Percentiles rank a stretch among this genome's conserved stretches.
Conservation (phyloP, 1,140 invertebrate genomes). For the Harlomillsia oculata region DNA sequence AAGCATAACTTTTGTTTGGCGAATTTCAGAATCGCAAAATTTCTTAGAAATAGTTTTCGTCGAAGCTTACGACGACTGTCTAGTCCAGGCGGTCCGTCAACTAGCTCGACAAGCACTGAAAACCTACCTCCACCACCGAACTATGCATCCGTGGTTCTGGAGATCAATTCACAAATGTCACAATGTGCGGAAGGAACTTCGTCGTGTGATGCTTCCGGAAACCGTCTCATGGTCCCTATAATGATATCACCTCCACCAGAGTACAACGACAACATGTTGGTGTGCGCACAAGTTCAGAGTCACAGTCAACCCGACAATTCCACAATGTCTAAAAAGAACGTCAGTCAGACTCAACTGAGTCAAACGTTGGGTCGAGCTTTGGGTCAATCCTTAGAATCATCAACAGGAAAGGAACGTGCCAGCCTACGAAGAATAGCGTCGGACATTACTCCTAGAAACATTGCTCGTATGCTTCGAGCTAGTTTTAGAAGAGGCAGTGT, state of each 20-base stretch:
- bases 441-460: constrained; percentile 32
- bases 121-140: constrained; percentile 48
- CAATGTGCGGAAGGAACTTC: constrained; percentile 4
- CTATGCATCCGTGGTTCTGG: constrained; percentile 53
- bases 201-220: not conserved
- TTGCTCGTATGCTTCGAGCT: constrained; percentile 33
- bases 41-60: constrained; percentile 66
- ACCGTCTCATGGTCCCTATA: constrained; percentile 13
- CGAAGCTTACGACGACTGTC: constrained; percentile 62
- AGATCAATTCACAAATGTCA: constrained; percentile 42
- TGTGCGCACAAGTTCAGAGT: not conserved
- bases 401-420: constrained; percentile 15
- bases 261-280: constrained; percentile 14
- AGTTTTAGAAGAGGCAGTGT: constrained; percentile 20
- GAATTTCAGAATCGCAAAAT: constrained; percentile 56
- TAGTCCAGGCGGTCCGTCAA: constrained; percentile 42
- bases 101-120: constrained; percentile 36
- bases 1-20: constrained; percentile 1
- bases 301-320: not conserved
- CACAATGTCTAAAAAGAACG: not conserved
- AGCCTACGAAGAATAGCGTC: constrained; percentile 26
- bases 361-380: constrained; percentile 20
- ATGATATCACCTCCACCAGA: constrained; percentile 12
- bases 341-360: constrained; percentile 17
- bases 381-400: constrained; percentile 9